Base-by-base conservation (phyloP, 2,797 vertebrate genomes). In the Peromyscus attwateri region DNA sequence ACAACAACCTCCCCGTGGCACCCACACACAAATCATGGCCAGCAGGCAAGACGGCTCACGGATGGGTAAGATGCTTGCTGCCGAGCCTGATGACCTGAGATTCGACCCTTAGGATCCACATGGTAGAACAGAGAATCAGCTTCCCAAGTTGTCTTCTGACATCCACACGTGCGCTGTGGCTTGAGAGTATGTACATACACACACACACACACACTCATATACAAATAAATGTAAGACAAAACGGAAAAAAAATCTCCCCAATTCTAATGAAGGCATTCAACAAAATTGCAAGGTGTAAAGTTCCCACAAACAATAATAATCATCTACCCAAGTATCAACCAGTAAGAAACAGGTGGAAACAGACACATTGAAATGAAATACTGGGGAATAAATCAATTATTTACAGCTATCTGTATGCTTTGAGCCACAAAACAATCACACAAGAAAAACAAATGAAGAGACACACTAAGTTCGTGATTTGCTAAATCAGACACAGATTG, bases 391-490 rank as follows among this genome's bases (percentile, higher is more conserved):
- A 81, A 88, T 73, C 13, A 80, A 92, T 37, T 12, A 71, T 3
- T 1, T 52, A 89, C 13, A 55, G 34, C 6, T 75, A 76, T 82
- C 62, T 79, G 4, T 81, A 94, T 37, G 31, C 16, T 76, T 12
- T 31, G 75, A 91, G 77, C 11, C 71, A 79, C 8, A 55, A 81
- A 91, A 85, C 23, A 7, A 46, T 81, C 16, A 93, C 71, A 2
- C 77, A 83, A 90, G 80, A 95, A 83, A 79, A 89, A 77, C 31
- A 89, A 94, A 85, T 40, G 19, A 83, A 83, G 9, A 92, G 52
- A 88, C 40, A 75, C 14, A 49, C 1, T 25, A 14, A 52, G 5
- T 83, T 66, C 31, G 79, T 62, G 70, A 43, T 79, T 34, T 79
- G 5, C 16, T 95, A 62, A 60, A 52, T 68, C 11, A 79, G 60